Evolutionary conservation across 2,797 vertebrate species (phyloP).

Genomic region (Sebastes oblongus): DNA sequence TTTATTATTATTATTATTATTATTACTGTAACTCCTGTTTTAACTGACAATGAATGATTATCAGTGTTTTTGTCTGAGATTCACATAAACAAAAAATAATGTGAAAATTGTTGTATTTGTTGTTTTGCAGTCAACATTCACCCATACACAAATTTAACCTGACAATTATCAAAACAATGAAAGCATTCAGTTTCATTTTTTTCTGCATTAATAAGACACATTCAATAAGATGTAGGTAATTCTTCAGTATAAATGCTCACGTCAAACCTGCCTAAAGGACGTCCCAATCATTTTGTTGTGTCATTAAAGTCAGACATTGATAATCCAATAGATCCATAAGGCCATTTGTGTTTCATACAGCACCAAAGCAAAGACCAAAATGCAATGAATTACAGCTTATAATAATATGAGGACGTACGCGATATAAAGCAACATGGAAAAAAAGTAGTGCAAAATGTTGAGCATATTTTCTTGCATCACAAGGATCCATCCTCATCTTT

Average conservation of each 20-base stretch:
- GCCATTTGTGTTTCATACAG: not conserved
- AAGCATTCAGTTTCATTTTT: not conserved
- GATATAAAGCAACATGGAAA: not conserved
- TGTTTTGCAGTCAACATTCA: not conserved
- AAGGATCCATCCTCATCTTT: not conserved
- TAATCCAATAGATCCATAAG: not conserved
- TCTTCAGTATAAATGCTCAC: not conserved
- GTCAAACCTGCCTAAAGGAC: not conserved
- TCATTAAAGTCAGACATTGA: not conserved
- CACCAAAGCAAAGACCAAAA: not conserved
- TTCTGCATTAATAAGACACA: not conserved
- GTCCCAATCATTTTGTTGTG: not conserved
- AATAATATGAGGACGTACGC: not conserved
- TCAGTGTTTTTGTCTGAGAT: not conserved
- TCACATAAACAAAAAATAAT: not conserved
- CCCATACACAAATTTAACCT: not conserved
- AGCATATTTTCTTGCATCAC: not conserved
- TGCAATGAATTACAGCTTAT: not conserved
- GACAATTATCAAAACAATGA: not conserved
- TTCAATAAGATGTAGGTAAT: not conserved
- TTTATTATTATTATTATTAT: conserved; percentile 36
- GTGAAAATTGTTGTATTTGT: not conserved
- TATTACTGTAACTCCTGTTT: conserved; percentile 3
- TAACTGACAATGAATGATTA: not conserved
- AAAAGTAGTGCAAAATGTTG: conserved; percentile 11